Conservation (phyloP, 2,113 vertebrate genomes). For the Ailuropoda melanoleuca region DNA sequence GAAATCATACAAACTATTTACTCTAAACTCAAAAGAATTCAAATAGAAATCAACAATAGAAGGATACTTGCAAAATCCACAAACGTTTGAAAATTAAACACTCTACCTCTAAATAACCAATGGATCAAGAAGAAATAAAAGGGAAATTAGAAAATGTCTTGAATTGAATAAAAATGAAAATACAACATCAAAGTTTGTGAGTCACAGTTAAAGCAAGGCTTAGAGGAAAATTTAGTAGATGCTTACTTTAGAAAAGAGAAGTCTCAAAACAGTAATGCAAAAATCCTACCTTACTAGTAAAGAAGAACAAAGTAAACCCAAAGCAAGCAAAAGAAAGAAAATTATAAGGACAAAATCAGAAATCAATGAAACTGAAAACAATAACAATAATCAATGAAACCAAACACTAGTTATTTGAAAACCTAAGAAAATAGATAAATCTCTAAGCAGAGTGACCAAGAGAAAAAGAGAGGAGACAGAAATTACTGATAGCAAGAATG, state of each 20-base stretch:
- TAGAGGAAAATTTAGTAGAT: background rate
- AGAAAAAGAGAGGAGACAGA: background rate
- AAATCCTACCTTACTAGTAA: background rate
- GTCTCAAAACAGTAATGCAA: background rate
- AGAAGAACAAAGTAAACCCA: background rate
- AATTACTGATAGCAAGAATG: background rate
- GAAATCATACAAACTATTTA: background rate
- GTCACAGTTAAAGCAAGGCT: background rate
- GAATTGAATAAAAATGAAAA: background rate
- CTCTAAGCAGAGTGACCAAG: background rate
- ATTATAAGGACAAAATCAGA: background rate
- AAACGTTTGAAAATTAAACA: conserved; percentile 10
- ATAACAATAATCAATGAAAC: background rate
- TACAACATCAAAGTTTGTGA: background rate
- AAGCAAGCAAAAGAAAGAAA: background rate
- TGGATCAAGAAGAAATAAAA: conserved; percentile 1
- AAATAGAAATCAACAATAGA: background rate
- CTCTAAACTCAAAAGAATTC: conserved; percentile 12
- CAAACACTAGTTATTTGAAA: background rate
- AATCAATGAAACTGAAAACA: background rate
- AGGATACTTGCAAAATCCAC: background rate
- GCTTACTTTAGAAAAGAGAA: background rate
- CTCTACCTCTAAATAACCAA: background rate
- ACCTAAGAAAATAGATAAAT: background rate
- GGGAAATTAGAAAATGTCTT: background rate